Conservation (phyloP, 2,797 vertebrate genomes). For the Siniperca scherzeri region DNA sequence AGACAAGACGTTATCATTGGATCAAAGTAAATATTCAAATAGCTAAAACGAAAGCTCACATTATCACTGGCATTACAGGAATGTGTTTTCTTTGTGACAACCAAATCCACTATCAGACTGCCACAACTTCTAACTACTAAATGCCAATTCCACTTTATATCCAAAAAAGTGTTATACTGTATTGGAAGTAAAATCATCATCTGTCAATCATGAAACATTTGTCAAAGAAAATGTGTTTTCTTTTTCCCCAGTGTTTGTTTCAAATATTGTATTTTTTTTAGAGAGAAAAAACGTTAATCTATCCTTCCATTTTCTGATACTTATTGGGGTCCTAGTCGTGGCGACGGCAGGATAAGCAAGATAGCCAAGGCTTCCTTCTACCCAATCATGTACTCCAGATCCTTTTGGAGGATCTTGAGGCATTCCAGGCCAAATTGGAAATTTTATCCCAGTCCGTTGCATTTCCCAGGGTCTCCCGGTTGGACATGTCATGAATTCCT, state of each 20-base stretch:
- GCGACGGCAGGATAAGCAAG: neutral
- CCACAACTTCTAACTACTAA: neutral
- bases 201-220: neutral
- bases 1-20: neutral
- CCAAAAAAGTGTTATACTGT: no score
- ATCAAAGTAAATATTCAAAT: conserved; percentile 10
- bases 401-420: neutral
- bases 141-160: neutral
- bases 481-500: conserved; percentile 8
- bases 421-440: conserved; percentile 26
- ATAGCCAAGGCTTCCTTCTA: neutral
- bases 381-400: neutral
- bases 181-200: neutral
- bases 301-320: neutral
- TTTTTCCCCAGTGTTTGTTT: neutral
- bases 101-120: neutral
- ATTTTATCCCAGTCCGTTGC: neutral
- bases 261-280: neutral
- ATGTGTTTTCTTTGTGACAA: conserved; percentile 10
- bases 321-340: neutral
- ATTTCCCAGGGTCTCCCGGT: neutral
- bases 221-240: neutral
- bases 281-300: no score
- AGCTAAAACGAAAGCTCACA: neutral
- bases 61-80: conserved; percentile 1